These are phyloP conservation scores for Apeira syringaria DNA, from an alignment of 2,888 invertebrate genomes.

Conservation along the genomic window DNA sequence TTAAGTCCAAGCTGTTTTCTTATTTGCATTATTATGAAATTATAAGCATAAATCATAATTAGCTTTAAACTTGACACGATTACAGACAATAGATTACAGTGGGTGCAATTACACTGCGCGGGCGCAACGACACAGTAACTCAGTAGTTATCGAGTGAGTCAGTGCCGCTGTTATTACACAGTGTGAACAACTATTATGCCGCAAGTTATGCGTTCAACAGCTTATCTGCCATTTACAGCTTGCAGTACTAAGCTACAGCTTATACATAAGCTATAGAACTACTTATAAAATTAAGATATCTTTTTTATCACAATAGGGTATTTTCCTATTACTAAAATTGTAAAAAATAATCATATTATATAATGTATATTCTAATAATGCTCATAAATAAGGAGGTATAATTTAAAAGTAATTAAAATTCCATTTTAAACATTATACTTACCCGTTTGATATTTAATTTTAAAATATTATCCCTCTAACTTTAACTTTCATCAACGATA, in stretches of 20 bases:
- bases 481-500: too few species aligned
- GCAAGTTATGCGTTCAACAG: constrained; percentile 5
- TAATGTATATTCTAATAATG: too few species aligned
- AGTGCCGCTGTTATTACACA: constrained; percentile 25
- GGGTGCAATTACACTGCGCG: constrained; percentile 32
- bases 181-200: constrained; percentile 30
- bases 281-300: too few species aligned
- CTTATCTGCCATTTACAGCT: background rate
- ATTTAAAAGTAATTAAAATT: too few species aligned
- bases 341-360: too few species aligned
- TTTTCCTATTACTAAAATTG: too few species aligned
- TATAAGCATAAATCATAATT: constrained; percentile 11
- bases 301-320: too few species aligned
- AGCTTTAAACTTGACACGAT: constrained; percentile 39
- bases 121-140: constrained; percentile 25
- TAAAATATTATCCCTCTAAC: too few species aligned
- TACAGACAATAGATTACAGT: constrained; percentile 32
- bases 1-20: background rate
- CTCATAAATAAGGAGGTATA: too few species aligned
- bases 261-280: too few species aligned
- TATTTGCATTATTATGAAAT: background rate
- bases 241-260: background rate
- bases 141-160: constrained; percentile 13
- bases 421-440: too few species aligned
- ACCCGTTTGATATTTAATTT: too few species aligned